A percentile compares a stretch with the other conserved stretches of the same genome.
Evolutionary conservation across 2,888 invertebrate species (phyloP).

Genomic region (Euphydryas editha): DNA sequence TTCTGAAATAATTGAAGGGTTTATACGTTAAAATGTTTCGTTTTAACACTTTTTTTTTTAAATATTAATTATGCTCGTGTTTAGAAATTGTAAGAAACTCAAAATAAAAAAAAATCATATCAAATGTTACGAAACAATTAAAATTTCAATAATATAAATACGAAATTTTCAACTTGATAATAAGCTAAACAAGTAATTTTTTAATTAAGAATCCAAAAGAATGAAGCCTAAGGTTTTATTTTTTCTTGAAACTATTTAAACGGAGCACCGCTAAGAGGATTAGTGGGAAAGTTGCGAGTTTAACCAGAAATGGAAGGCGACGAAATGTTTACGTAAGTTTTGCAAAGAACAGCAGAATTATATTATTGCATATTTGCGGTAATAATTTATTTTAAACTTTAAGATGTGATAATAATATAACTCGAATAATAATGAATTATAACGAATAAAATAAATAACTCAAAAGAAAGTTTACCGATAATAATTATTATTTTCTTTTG

Average conservation of each 20-base stretch:
- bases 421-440: too few species aligned
- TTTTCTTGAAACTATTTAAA: constrained; percentile 34
- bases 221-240: constrained; percentile 25
- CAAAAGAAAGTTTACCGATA: too few species aligned
- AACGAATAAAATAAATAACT: too few species aligned
- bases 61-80: too few species aligned
- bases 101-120: too few species aligned
- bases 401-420: too few species aligned
- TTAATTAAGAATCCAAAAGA: constrained; percentile 9
- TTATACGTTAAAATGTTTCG: too few species aligned
- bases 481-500: too few species aligned
- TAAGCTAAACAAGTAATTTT: neutral
- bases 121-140: neutral
- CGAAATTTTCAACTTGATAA: neutral
- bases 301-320: constrained; percentile 2
- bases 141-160: neutral
- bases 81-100: too few species aligned
- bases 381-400: too few species aligned
- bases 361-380: neutral
- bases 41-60: too few species aligned
- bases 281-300: constrained; percentile 12
- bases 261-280: constrained; percentile 42
- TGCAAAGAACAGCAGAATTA: constrained; percentile 1
- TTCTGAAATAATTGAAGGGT: too few species aligned
- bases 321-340: constrained; percentile 5